Percentiles rank a stretch among this genome's conserved stretches.
Conservation (phyloP, 1,140 invertebrate genomes). For the Belonocnema kinseyi region DNA sequence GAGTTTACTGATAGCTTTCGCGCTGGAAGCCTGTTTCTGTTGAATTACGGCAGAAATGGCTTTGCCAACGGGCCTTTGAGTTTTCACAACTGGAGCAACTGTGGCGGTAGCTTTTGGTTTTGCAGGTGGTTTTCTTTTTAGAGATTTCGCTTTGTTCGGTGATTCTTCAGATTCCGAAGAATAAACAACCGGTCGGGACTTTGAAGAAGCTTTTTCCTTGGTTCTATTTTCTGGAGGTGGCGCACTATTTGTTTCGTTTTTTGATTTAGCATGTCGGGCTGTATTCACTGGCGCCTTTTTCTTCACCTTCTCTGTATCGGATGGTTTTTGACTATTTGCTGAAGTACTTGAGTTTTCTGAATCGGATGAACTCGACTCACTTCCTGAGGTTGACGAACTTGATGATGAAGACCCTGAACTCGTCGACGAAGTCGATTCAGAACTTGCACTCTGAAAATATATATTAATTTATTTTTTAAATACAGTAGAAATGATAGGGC, state of each 20-base stretch:
- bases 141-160: slow-evolving; percentile 69
- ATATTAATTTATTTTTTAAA: background rate
- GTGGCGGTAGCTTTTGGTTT: slow-evolving; percentile 78
- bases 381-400: slow-evolving; percentile 81
- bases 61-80: slow-evolving; percentile 67
- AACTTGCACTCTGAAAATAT: slow-evolving; percentile 75
- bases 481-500: too few relatives aligned
- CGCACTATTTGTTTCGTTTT: slow-evolving; percentile 62
- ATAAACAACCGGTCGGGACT: slow-evolving; percentile 64
- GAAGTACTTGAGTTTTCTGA: slow-evolving; percentile 82
- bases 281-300: slow-evolving; percentile 73
- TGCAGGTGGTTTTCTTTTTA: slow-evolving; percentile 72
- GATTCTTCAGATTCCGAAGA: slow-evolving; percentile 77
- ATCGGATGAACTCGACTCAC: slow-evolving; percentile 82
- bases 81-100: slow-evolving; percentile 71
- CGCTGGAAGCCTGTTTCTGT: slow-evolving; percentile 62
- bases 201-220: slow-evolving; percentile 66
- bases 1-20: slow-evolving; percentile 60
- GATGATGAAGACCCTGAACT: slow-evolving; percentile 79
- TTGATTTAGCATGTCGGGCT: slow-evolving; percentile 69
- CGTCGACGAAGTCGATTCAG: slow-evolving; percentile 80
- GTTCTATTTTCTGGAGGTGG: slow-evolving; percentile 56
- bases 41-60: slow-evolving; percentile 52
- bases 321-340: slow-evolving; percentile 69
- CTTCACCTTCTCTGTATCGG: slow-evolving; percentile 73